Evolutionary conservation across 2,888 invertebrate genomes (phyloP).

Genomic region (Hypsopygia costalis): DNA sequence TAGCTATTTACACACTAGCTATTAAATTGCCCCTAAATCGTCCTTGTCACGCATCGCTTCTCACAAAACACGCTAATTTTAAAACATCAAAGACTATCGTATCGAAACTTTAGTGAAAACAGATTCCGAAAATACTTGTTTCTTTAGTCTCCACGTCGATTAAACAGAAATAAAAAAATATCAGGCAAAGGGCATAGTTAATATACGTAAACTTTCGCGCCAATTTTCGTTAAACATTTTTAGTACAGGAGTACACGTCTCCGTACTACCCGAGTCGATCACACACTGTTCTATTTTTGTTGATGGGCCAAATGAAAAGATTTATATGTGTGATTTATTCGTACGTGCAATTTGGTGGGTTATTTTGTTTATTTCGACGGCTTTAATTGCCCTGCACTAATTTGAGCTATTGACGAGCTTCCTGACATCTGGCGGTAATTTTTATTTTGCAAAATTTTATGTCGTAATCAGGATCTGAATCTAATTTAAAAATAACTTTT

Average conservation of each 20-base stretch:
- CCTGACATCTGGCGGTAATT: background rate
- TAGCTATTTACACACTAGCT: constrained; percentile 10
- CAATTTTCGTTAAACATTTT: constrained; percentile 32
- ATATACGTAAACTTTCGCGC: constrained; percentile 37
- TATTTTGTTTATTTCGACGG: constrained; percentile 28
- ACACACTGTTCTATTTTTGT: constrained; percentile 69
- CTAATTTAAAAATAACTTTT: background rate
- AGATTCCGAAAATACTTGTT: background rate
- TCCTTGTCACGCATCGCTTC: constrained; percentile 38
- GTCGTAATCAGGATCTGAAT: background rate
- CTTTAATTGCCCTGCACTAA: constrained; percentile 24
- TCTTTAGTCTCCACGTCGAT: background rate
- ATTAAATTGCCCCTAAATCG: constrained; percentile 35
- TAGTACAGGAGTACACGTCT: constrained; percentile 43
- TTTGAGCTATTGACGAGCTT: constrained; percentile 10
- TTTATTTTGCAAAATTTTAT: background rate
- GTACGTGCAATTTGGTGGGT: constrained; percentile 38
- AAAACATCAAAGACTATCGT: constrained; percentile 20
- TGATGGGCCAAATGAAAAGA: constrained; percentile 46
- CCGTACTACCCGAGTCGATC: constrained; percentile 41
- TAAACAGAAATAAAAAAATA: constrained; percentile 13
- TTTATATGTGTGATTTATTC: constrained; percentile 29
- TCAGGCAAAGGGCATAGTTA: constrained; percentile 16
- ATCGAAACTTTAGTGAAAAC: background rate
- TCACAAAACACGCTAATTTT: constrained; percentile 27